These are phyloP conservation scores for Tenthredo amoena DNA, from an alignment of 2,888 invertebrate species.

Conservation along the genomic window DNA sequence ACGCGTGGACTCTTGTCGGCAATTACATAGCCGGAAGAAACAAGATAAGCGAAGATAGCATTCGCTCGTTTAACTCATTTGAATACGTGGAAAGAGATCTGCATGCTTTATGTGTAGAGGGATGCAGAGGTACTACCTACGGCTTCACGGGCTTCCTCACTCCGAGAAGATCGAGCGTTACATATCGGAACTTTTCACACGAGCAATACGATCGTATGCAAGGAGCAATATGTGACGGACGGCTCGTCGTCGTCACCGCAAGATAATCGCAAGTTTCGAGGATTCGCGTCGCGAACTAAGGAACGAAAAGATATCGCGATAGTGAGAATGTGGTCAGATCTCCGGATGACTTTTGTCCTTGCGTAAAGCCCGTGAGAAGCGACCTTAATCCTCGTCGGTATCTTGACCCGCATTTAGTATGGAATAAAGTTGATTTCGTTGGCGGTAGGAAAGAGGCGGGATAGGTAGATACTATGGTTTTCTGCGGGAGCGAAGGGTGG, in stretches of 20 bases:
- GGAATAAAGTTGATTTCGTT: conserved; percentile 46
- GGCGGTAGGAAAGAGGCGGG: background rate
- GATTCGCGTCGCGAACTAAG: background rate
- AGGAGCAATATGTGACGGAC: too few species aligned
- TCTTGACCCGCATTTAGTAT: conserved; percentile 35
- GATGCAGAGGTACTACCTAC: background rate
- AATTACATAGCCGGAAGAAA: conserved; percentile 73
- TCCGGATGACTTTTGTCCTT: conserved; percentile 36
- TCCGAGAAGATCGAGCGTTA: background rate
- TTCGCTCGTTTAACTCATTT: conserved; percentile 33
- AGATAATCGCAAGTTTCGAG: background rate
- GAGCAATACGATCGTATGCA: background rate
- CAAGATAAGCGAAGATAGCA: conserved; percentile 62
- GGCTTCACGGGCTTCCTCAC: background rate
- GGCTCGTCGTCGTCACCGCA: background rate
- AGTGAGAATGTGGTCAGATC: conserved; percentile 26
- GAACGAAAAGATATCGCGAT: conserved; percentile 14
- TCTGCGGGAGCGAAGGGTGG: conserved; percentile 64
- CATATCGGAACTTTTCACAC: background rate
- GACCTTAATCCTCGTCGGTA: conserved; percentile 33
- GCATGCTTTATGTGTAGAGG: background rate
- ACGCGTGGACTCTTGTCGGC: conserved; percentile 60
- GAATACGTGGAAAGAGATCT: conserved; percentile 7
- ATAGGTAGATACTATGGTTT: conserved; percentile 23
- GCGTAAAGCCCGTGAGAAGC: conserved; percentile 46